A percentile compares a stretch with the other conserved stretches of the same genome.
Conservation (phyloP, 1,140 invertebrate species). For the Drosophila leontia region DNA sequence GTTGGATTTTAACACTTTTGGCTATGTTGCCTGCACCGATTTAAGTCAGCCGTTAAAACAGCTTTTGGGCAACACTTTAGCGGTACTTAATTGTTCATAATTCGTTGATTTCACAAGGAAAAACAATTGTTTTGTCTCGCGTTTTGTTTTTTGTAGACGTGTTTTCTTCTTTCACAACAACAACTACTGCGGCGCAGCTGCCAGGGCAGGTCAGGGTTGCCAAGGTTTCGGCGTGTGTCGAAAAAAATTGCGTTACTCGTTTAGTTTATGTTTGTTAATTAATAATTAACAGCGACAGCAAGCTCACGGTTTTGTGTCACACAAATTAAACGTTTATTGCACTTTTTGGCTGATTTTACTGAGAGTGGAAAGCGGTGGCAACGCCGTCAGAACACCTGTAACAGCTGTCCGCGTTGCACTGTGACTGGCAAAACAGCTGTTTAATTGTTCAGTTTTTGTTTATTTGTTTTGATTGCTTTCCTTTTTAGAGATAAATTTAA, state of each 20-base stretch:
- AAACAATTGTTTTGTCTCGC: slow-evolving; percentile 61
- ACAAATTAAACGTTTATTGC: slow-evolving; percentile 12
- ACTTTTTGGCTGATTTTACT: slow-evolving; percentile 15
- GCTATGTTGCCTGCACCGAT: slow-evolving; percentile 3
- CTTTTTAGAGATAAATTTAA: slow-evolving; percentile 76
- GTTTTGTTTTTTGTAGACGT: slow-evolving; percentile 51
- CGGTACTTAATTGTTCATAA: slow-evolving; percentile 46
- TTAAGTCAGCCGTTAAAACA: slow-evolving; percentile 6
- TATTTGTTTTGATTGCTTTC: slow-evolving; percentile 10
- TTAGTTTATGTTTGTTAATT: slow-evolving; percentile 12
- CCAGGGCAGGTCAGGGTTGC: slow-evolving; percentile 42
- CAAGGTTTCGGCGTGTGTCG: background rate
- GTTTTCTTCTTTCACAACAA: slow-evolving; percentile 60
- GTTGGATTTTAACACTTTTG: slow-evolving; percentile 11
- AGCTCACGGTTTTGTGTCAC: background rate
- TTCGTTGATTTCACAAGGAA: slow-evolving; percentile 52
- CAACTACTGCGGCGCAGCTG: slow-evolving; percentile 63
- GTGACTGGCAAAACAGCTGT: slow-evolving; percentile 26
- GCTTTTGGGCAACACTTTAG: slow-evolving; percentile 29
- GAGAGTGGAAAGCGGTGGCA: slow-evolving; percentile 22
- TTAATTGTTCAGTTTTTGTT: slow-evolving; percentile 20
- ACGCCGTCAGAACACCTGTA: slow-evolving; percentile 46
- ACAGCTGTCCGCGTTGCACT: slow-evolving; percentile 12
- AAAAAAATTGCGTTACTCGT: background rate
- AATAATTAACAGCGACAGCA: slow-evolving; percentile 1